Evolutionary conservation across 2,797 vertebrate species (phyloP).

Genomic region (Pterois miles): DNA sequence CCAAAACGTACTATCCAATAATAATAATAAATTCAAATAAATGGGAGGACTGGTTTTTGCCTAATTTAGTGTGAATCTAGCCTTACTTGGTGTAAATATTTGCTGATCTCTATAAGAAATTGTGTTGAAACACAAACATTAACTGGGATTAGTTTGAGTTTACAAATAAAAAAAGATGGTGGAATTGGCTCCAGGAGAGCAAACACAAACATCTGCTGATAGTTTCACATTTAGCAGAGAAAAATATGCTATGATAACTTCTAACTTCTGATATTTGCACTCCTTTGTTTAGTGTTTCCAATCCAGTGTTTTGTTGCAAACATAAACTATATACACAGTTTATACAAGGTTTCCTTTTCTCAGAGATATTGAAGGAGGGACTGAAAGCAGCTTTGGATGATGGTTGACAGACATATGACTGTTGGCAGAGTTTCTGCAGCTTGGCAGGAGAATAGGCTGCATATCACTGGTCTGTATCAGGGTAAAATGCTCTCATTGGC

Average conservation of each 20-base stretch:
- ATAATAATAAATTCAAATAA: not conserved
- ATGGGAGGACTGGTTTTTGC: not conserved
- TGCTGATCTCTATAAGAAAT: not conserved
- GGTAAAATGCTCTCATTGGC: constrained; percentile 3
- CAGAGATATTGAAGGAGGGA: constrained; percentile 45
- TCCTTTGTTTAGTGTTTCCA: constrained; percentile 20
- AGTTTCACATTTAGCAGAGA: not conserved
- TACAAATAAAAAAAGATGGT: not conserved
- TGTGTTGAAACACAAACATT: not conserved
- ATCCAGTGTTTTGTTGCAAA: constrained; percentile 9
- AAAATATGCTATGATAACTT: not conserved
- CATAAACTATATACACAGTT: constrained; percentile 21
- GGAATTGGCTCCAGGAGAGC: not conserved
- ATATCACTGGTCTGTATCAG: constrained; percentile 11
- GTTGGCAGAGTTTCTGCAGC: constrained; percentile 25
- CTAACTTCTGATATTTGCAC: constrained; percentile 6
- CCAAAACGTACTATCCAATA: not conserved
- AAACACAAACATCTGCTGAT: not conserved
- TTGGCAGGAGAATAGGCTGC: constrained; percentile 34
- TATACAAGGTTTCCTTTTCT: constrained; percentile 13
- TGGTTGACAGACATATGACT: constrained; percentile 12
- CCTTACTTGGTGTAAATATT: not conserved
- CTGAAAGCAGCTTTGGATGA: constrained; percentile 14
- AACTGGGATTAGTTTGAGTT: not conserved
- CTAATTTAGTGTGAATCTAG: not conserved